Evolutionary conservation across 2,888 invertebrate species (phyloP), one percentile per base, ranked within the genome.

Genomic region (Creontiades dilutus): DNA sequence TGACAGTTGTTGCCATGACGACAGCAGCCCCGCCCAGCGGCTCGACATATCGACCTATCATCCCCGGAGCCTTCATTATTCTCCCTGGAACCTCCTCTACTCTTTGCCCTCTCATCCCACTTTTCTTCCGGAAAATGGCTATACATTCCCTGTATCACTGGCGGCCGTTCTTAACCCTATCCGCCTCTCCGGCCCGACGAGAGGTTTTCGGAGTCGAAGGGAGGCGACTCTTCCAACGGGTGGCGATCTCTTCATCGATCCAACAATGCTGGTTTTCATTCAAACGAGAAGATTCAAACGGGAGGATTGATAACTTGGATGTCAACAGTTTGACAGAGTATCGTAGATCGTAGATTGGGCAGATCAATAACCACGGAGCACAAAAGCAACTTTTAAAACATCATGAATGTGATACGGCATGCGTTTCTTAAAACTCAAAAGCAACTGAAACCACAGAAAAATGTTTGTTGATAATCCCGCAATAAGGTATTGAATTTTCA

Each of bases 1-100:
- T 88, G 88, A 88, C 88, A 88, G 88, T 88, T 52, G 88, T 88
- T 88, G 88, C 88, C 80, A 78, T 88, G 88, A 78, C 88, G n/a
- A 88, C 88, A 88, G 88, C 78, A 88, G 88, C 88, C 88, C 78
- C 88, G 88, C 88, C 88, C 88, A 28, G 88, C 80, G 88, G 61
- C 37, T 76, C 76, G 88, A 78, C 76, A 88, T 76, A 76, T 76
- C 88, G 88, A 88, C 88, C 76, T 88, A 88, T 88, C 88, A 78
- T 76, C 80, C 68, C 68, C 52, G n/a, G 61, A n/a, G 76, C 88
- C 80, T 82, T 88, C 88, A 80, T 86, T 86, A 86, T 86, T 86
- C 78, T 27, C 68, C 68, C 68, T 68, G 19, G 23, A 68, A 23
- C 68, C 68, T 68, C 68, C 27, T 12, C 68, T 68, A 7, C 68